Conservation (phyloP, 2,888 invertebrate genomes). For the Rotaria macrura region DNA sequence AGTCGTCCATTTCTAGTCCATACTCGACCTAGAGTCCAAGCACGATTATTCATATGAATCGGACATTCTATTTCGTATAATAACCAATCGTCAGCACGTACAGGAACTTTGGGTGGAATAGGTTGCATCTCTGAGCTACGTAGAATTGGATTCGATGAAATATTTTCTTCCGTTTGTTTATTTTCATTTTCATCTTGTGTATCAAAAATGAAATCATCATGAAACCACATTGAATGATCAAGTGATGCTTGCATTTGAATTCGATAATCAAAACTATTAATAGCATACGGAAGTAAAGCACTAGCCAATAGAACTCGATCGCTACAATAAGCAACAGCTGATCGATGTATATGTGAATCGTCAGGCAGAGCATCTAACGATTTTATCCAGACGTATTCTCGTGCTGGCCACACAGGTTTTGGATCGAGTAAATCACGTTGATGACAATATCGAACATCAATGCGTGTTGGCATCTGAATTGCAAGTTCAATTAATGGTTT, state of each 20-base stretch:
- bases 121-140: not conserved
- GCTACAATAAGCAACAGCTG: not conserved
- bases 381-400: not conserved
- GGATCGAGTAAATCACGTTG: not conserved
- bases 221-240: slow-evolving; percentile 10
- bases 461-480: not conserved
- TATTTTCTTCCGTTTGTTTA: not conserved
- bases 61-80: not conserved
- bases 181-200: not conserved
- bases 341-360: not conserved
- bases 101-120: not conserved
- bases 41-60: not conserved
- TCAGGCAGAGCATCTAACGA: not conserved
- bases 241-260: not conserved
- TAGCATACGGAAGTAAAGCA: not conserved
- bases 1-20: not conserved
- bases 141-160: not conserved
- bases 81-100: not conserved
- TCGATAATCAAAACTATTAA: not conserved
- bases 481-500: not conserved
- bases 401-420: not conserved
- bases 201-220: not conserved
- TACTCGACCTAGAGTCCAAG: not conserved
- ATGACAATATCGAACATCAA: not conserved
- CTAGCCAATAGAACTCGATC: not conserved